Base-by-base conservation (phyloP, 2,888 invertebrate species). In the Tortricodes alternella region DNA sequence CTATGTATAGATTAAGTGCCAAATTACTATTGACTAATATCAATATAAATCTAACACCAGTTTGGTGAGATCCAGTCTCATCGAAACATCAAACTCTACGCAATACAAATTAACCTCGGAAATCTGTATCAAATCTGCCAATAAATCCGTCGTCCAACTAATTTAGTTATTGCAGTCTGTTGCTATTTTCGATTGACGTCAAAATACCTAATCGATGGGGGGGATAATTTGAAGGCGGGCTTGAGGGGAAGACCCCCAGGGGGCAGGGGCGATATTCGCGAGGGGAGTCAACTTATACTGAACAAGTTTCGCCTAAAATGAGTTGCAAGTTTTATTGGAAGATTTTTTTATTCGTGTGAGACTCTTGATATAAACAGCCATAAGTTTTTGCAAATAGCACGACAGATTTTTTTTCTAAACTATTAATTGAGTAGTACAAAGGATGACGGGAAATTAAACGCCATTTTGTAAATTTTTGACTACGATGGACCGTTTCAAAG, bases 161-260 rank as follows among this genome's bases (percentile, higher is more conserved):
- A 55, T 55, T 53, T 19, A 48, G 48, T 55, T 55, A 52, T 52
- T 52, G 51, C 52, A 44, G 39, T 53, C 56, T 46, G 51, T 38
- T 53, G 37, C 43, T 18, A 18, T 27, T 55, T 53, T 23, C 43
- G 43, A 55, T 43, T 55, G 44, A 50, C 46, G 53, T 50, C 43
- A 44, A 50, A 56, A 50, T 56, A 56, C 43, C 55, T 56, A 44
- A 56, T 56, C 56, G 56, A 56, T 46, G 46, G 11, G 41, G 55
- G 48, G 41, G 44, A 37, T 53, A 46, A 55, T 50, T 34, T 15
- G 48, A 56, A 56, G 56, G 56, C 56, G 56, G 56, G 46, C 32
- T 29, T 39, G 8, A 9, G 13, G 55, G 49, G 48, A 32, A 46
- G 38, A 32, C 55, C 55, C 49, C 16, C 21, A 37, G 56, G 56